Evolutionary conservation across 2,113 vertebrate genomes (phyloP).

Genomic region (Noturus placidus): DNA sequence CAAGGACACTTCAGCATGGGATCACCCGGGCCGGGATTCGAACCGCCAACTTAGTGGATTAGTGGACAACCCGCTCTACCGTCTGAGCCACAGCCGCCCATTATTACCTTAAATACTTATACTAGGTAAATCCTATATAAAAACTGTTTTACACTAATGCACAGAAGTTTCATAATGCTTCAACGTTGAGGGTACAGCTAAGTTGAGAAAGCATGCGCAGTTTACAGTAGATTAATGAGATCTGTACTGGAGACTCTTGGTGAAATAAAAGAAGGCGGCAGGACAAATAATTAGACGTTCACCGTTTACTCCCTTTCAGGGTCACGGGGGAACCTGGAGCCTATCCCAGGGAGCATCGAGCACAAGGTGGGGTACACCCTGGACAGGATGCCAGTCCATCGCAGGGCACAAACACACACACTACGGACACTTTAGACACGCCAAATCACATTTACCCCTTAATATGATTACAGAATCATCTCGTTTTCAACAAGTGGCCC

Average conservation of each 20-base stretch:
- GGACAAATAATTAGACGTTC: neutral
- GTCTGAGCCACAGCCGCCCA: no score
- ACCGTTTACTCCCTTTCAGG: no score
- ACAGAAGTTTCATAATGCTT: slow-evolving; percentile 38
- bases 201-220: slow-evolving; percentile 46
- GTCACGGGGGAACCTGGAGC: no score
- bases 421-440: no score
- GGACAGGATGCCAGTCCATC: no score
- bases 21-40: no score
- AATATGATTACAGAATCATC: neutral
- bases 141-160: slow-evolving; percentile 24
- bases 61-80: no score
- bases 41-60: no score
- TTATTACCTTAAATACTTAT: neutral
- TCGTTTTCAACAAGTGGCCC: neutral
- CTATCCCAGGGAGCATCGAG: no score
- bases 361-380: no score
- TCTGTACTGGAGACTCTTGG: slow-evolving; percentile 54
- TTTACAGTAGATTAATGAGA: slow-evolving; percentile 56
- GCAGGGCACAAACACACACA: no score
- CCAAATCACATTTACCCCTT: neutral
- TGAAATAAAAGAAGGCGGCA: slow-evolving; percentile 3
- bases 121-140: slow-evolving; percentile 8
- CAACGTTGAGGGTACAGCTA: slow-evolving; percentile 23
- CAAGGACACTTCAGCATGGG: no score